phyloP scores from a whole-genome alignment of 2,797 vertebrate genomes.

The Chromis chromis region DNA sequence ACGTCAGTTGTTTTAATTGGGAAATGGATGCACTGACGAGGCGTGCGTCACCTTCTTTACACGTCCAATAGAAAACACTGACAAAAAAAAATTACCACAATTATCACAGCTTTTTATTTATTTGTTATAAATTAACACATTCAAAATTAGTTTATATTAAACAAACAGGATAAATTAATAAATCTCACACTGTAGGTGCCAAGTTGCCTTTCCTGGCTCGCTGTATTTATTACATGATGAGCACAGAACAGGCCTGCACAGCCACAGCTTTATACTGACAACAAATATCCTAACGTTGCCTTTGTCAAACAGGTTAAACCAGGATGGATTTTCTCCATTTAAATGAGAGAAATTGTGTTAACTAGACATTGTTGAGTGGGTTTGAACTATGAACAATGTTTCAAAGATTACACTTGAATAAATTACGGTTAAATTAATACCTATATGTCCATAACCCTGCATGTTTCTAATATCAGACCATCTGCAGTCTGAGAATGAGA shows the following conservation, averaged over 20 bases:
- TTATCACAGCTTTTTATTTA: neutral
- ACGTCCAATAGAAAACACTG: conserved; percentile 25
- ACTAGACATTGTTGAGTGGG: conserved; percentile 30
- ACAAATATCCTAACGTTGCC: neutral
- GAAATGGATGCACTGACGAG: conserved; percentile 52
- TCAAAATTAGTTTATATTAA: too few relatives aligned
- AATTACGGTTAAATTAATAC: neutral
- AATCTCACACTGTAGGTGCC: neutral
- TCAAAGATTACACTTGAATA: neutral
- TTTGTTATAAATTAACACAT: too few relatives aligned
- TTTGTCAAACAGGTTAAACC: conserved; percentile 3
- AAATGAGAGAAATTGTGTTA: neutral
- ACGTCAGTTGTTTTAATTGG: conserved; percentile 87
- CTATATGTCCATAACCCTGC: neutral
- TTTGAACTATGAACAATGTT: conserved; percentile 32
- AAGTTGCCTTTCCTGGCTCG: conserved; percentile 24
- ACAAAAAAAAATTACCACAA: conserved; percentile 1
- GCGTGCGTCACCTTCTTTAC: conserved; percentile 59
- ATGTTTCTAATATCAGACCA: neutral
- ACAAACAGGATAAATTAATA: neutral
- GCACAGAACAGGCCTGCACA: conserved; percentile 17
- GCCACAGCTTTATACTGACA: neutral
- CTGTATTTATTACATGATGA: neutral
- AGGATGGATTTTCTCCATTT: neutral
- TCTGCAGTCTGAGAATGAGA: conserved; percentile 10